These are phyloP conservation scores for Pissodes strobi DNA, from an alignment of 1,140 invertebrate species.

Conservation along the genomic window DNA sequence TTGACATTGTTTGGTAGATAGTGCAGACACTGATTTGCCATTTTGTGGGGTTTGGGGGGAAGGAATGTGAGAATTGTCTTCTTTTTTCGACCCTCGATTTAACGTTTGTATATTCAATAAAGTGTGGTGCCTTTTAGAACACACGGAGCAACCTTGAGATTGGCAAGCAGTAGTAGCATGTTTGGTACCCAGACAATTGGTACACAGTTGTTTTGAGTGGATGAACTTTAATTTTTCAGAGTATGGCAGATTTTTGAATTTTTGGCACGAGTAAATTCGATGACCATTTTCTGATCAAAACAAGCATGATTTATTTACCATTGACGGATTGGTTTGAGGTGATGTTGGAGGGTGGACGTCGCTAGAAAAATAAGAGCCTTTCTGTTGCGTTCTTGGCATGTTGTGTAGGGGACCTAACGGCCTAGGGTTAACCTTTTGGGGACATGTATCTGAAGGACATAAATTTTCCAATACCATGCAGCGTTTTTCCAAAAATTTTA, in stretches of 20 bases:
- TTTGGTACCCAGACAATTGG: conserved; percentile 6
- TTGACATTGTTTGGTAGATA: conserved; percentile 1
- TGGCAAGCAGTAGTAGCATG: not conserved
- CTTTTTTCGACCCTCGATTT: too few relatives aligned
- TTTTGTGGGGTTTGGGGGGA: not conserved
- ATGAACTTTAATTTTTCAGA: conserved; percentile 4
- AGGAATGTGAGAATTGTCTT: too few relatives aligned
- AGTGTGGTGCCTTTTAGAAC: conserved; percentile 2
- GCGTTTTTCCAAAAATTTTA: not conserved
- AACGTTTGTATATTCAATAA: not conserved
- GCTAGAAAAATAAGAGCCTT: not conserved
- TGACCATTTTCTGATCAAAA: not conserved
- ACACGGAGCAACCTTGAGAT: too few relatives aligned
- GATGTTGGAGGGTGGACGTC: not conserved
- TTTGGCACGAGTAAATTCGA: conserved; percentile 1
- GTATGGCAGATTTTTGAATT: conserved; percentile 1
- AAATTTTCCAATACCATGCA: not conserved
- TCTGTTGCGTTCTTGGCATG: not conserved
- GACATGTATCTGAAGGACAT: not conserved
- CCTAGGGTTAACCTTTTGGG: not conserved
- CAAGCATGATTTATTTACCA: not conserved
- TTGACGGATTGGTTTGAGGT: not conserved
- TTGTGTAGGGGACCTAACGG: not conserved
- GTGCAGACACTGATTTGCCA: not conserved
- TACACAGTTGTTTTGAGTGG: not conserved